These are phyloP conservation scores for Apantesis nais DNA, from an alignment of 2,888 invertebrate species.

Conservation along the genomic window DNA sequence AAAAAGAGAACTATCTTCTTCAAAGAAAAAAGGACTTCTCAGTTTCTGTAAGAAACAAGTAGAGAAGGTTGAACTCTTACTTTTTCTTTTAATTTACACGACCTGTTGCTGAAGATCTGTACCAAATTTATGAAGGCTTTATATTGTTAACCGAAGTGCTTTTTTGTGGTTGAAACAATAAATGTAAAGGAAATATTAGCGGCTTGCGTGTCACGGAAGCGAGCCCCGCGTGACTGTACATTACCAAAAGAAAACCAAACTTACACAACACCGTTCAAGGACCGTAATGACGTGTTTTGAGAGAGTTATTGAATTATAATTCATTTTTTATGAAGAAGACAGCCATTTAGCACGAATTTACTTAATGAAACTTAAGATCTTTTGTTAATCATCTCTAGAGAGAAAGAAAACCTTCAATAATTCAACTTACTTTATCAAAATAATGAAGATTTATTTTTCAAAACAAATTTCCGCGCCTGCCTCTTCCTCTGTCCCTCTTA, in stretches of 20 bases:
- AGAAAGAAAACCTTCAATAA: neutral
- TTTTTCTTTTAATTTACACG: neutral
- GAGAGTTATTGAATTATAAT: conserved; percentile 2
- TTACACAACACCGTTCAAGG: neutral
- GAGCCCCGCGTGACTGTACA: neutral
- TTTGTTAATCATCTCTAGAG: neutral
- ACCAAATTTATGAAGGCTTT: neutral
- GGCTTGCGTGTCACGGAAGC: neutral
- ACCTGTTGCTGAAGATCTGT: neutral
- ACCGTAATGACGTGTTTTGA: neutral
- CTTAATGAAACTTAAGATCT: too few relatives aligned
- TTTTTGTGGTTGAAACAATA: neutral
- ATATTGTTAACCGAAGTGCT: neutral
- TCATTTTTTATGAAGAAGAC: neutral
- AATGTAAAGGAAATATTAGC: neutral
- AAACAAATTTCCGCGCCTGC: neutral
- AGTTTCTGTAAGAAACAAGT: too few relatives aligned
- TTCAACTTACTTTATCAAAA: neutral
- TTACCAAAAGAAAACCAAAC: neutral
- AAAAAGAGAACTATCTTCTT: too few relatives aligned
- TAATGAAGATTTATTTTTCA: neutral
- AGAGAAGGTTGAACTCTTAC: neutral
- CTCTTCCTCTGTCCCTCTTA: neutral
- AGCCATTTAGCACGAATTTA: neutral
- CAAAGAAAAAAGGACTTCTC: too few relatives aligned